Base-by-base conservation (phyloP, 23 tunicate species). In the Ciona savignyi region DNA sequence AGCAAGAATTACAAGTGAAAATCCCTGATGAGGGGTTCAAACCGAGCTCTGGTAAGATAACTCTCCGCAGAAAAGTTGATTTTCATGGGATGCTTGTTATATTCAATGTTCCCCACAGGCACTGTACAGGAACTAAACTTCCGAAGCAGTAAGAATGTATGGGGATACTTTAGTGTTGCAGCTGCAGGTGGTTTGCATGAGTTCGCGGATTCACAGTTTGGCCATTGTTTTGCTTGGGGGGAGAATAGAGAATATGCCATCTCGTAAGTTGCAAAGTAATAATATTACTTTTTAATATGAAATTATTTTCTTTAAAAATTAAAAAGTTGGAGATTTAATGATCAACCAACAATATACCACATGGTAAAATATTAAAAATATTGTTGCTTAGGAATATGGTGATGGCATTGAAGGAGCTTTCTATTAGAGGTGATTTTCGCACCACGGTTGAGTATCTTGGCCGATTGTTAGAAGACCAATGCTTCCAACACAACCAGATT, bases 211-310 rank as follows among this genome's bases (percentile, higher is more conserved):
- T 94, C 99, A 35, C 99, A 94, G 62, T 94, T 94, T 60, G 99
- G 99, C 32, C 99, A 94, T 63, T 83, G 94, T 79, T 94, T 94
- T 65, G 99, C 99, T 2, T 94, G 99, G 99, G 99, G 99, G 2
- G 99, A 94, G 61, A 87, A 90, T 35, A 65, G 99, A 32, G 99
- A 87, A 87, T 82, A 83, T 34, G 99, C 99, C 1, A 94, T 79
- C 23, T 87, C 95, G 95, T 91, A 60, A 91, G 91, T 85, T 22
- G 19, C 3, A 3, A 15, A 6, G 9, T 42, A 6, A 15, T 42
- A 42, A 6, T 42, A 42, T n/a, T n/a, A n/a, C n/a, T n/a, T n/a
- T n/a, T n/a, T n/a, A n/a, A n/a, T n/a, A n/a, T n/a, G n/a, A n/a
- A n/a, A n/a, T n/a, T 42, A 6, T 6, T 15, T 42, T 6, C 9